Percentiles rank a stretch among this genome's conserved stretches.
Evolutionary conservation across 2,113 vertebrate species (phyloP).

Genomic region (Cacatua alba): DNA sequence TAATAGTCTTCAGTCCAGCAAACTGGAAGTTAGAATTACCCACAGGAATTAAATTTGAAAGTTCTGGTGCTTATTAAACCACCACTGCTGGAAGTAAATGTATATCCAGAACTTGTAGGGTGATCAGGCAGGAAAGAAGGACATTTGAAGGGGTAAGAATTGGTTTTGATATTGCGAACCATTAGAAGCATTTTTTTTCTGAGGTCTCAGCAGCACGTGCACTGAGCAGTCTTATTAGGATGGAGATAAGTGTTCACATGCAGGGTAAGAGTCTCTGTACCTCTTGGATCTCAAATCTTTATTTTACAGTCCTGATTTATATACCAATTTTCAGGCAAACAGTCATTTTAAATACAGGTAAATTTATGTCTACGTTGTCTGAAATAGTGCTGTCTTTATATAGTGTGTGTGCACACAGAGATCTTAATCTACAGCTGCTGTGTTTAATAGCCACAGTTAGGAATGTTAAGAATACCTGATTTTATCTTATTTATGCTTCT

Average conservation of each 20-base stretch:
- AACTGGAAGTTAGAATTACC: background rate
- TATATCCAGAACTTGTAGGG: background rate
- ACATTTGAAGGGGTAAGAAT: background rate
- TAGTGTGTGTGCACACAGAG: background rate
- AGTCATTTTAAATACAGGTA: background rate
- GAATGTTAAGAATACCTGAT: conserved; percentile 15
- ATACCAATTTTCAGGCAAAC: background rate
- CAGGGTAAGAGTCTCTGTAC: background rate
- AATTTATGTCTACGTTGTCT: background rate
- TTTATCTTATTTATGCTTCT: background rate
- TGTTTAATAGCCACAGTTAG: background rate
- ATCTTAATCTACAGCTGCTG: background rate
- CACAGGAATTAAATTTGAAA: background rate
- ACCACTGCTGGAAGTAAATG: background rate
- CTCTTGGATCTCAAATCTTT: background rate
- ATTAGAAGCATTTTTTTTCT: background rate
- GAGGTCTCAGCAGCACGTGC: background rate
- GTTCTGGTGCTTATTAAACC: background rate
- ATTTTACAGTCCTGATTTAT: background rate
- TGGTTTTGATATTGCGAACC: background rate
- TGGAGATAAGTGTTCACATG: background rate
- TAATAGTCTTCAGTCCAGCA: background rate
- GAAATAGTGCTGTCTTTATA: background rate
- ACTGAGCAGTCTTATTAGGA: background rate
- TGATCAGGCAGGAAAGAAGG: background rate